phyloP scores from a whole-genome alignment of 2,113 vertebrate genomes.

The Antennarius striatus region DNA sequence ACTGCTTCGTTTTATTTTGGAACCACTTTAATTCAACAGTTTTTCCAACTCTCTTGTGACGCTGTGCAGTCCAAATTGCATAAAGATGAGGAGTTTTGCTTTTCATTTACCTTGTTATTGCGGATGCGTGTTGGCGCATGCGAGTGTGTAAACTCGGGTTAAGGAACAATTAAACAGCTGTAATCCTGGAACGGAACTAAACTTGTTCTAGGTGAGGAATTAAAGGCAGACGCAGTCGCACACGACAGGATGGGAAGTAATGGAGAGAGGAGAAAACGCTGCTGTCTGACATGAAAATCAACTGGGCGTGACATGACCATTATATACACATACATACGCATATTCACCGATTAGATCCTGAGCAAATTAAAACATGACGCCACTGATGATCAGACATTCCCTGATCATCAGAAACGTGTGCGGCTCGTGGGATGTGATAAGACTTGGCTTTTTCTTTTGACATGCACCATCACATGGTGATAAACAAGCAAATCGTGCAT shows the following conservation, averaged over 20 bases:
- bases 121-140: background rate
- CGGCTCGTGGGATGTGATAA: too few species aligned
- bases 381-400: background rate
- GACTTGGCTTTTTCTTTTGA: too few species aligned
- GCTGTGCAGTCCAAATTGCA: conserved; percentile 22
- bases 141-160: conserved; percentile 17
- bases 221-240: conserved; percentile 25
- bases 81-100: conserved; percentile 44
- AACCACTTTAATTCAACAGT: conserved; percentile 29
- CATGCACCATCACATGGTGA: background rate
- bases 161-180: conserved; percentile 67
- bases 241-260: conserved; percentile 64
- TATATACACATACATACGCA: conserved; percentile 37
- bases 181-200: conserved; percentile 33
- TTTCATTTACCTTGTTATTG: conserved; percentile 47
- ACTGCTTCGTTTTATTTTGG: conserved; percentile 35
- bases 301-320: conserved; percentile 65
- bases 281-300: conserved; percentile 73
- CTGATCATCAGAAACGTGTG: too few species aligned
- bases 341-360: conserved; percentile 36
- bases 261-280: conserved; percentile 66
- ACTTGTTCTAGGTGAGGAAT: conserved; percentile 45
- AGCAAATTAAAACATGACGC: conserved; percentile 33
- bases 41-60: conserved; percentile 38
- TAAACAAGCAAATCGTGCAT: background rate